phyloP scores from a whole-genome alignment of 2,797 vertebrate genomes.

The Sarcophilus harrisii region DNA sequence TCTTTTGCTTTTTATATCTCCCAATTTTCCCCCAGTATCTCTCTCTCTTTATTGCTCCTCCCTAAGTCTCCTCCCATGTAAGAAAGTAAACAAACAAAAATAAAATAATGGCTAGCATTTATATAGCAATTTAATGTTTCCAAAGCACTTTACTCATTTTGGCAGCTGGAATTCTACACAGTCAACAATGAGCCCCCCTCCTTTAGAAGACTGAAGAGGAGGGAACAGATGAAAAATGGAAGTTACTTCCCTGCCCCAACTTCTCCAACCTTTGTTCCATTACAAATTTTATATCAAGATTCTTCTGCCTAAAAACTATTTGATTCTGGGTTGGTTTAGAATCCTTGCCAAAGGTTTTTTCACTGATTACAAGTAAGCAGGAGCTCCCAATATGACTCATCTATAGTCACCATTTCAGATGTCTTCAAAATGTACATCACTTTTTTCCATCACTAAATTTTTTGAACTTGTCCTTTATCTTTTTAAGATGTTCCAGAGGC shows the following conservation, averaged over 20 bases:
- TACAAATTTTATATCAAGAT: constrained; percentile 57
- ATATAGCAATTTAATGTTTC: background rate
- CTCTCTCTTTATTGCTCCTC: background rate
- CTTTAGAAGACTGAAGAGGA: constrained; percentile 57
- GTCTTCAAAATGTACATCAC: constrained; percentile 71
- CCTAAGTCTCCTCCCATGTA: background rate
- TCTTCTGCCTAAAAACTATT: constrained; percentile 72
- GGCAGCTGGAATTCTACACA: constrained; percentile 82
- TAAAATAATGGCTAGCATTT: background rate
- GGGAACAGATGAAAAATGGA: constrained; percentile 6
- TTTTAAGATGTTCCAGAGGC: no score
- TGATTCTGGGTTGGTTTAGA: constrained; percentile 62
- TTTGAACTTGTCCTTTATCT: no score
- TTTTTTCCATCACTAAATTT: background rate
- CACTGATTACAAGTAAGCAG: constrained; percentile 56
- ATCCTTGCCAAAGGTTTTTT: constrained; percentile 52
- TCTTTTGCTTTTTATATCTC: background rate
- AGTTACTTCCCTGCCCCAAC: no score
- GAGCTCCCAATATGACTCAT: fast-evolving
- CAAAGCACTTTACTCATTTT: background rate
- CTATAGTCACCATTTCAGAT: constrained; percentile 63
- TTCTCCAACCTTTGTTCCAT: background rate
- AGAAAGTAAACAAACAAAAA: background rate
- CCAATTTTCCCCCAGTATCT: background rate
- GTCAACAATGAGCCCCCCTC: constrained; percentile 67